Evolutionary conservation across 2,888 invertebrate species (phyloP), one percentile per base, ranked within the genome.

Genomic region (Spisula subtruncata): DNA sequence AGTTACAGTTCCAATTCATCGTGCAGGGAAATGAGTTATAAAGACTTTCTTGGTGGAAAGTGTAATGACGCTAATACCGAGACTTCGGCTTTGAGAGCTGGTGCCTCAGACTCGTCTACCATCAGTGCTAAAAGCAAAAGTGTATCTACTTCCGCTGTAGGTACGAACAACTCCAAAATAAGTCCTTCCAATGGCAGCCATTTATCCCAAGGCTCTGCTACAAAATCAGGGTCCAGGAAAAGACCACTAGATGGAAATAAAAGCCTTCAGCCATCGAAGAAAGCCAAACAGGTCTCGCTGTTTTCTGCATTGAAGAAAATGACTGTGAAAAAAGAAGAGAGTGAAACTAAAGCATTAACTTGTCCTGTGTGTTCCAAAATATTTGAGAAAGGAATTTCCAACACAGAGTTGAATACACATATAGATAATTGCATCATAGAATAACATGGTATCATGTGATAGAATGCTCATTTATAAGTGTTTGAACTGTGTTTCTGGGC

Each of bases 401-500:
- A 96, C 87, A 89, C 90, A 12, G 95, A 95, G n/a, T 92, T 96
- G n/a, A 96, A 96, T 92, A 66, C 87, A 10, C 96, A 96, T 88
- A 94, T 96, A 86, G 96, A 96, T 85, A 96, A 95, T 89, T 96
- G 96, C 88, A 92, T 96, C 60, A 96, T 96, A 89, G 95, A 95
- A 86, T 95, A 87, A 83, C 10, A 25, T 20, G 14, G 25, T 66
- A 41, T 41, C 41, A 5, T 41, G 41, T 41, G 41, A 41, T 41
- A 41, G 41, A 41, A 8, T 41, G 41, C 41, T 41, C 8, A n/a
- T n/a, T n/a, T n/a, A n/a, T n/a, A n/a, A n/a, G n/a, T n/a, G n/a
- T n/a, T n/a, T n/a, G n/a, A 41, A 41, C 41, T 5, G 2, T 41
- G 41, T 41, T 41, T 5, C 41, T 2, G 8, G 41, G 41, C 41